Conservation (phyloP, 2,113 vertebrate species). For the Sardina pilchardus region DNA sequence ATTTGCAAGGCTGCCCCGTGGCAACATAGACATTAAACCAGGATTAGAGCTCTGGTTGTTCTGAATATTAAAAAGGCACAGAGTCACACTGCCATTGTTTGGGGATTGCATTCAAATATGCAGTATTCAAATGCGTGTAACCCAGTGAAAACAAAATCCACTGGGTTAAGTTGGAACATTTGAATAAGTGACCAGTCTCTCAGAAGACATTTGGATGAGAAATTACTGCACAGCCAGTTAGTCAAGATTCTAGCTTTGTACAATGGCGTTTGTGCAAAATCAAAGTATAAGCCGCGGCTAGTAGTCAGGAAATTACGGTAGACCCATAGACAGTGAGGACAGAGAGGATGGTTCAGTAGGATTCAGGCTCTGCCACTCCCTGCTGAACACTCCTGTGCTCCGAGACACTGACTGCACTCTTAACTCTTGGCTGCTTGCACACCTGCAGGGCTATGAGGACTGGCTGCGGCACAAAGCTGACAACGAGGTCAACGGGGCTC, state of each 20-base stretch:
- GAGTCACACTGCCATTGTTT: too few species aligned
- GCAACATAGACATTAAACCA: background rate
- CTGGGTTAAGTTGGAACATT: background rate
- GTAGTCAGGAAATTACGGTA: too few species aligned
- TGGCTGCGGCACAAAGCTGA: conserved; percentile 98
- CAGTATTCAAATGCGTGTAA: background rate
- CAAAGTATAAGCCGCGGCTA: too few species aligned
- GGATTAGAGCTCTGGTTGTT: background rate
- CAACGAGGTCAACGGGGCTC: conserved; percentile 97
- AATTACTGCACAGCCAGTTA: background rate
- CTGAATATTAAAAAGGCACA: background rate
- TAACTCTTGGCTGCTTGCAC: background rate
- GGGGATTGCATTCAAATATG: background rate
- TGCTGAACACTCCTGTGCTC: background rate
- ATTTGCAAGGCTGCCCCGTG: background rate
- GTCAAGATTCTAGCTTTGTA: background rate
- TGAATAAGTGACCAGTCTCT: background rate
- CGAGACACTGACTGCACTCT: background rate
- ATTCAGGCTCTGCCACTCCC: background rate
- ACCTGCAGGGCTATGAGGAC: conserved; percentile 90
- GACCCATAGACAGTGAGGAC: background rate
- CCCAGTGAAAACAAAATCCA: background rate
- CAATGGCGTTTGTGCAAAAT: background rate
- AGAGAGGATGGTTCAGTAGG: background rate
- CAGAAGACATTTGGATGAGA: background rate